Conservation (phyloP, 2,113 vertebrate genomes). For the Elephantulus edwardii region DNA sequence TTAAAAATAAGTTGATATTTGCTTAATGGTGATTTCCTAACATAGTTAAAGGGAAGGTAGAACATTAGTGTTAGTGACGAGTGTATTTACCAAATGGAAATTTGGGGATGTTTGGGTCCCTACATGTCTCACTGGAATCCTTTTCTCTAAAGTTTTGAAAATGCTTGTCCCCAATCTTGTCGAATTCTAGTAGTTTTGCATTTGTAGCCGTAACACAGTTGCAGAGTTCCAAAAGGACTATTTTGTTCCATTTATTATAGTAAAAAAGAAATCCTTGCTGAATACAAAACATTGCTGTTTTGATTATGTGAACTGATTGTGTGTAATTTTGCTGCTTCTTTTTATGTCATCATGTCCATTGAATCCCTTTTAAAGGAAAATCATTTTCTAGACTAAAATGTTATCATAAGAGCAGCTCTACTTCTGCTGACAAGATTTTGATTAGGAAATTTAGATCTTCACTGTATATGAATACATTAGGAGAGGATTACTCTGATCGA, state of each 20-base stretch:
- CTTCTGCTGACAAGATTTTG: constrained; percentile 90
- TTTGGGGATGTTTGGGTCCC: not conserved
- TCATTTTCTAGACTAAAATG: constrained; percentile 88
- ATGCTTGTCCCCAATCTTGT: constrained; percentile 77
- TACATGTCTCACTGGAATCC: constrained; percentile 35
- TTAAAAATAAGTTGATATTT: constrained; percentile 34
- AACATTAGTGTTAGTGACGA: not conserved
- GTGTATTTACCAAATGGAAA: constrained; percentile 37
- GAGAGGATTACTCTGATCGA: constrained; percentile 85
- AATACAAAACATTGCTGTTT: constrained; percentile 89
- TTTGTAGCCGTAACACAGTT: constrained; percentile 82
- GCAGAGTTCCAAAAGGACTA: constrained; percentile 86
- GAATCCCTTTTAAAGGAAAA: constrained; percentile 89
- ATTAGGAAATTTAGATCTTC: constrained; percentile 88
- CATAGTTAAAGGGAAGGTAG: constrained; percentile 30
- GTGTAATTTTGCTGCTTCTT: constrained; percentile 88
- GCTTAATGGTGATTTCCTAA: constrained; percentile 37
- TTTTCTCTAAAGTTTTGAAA: constrained; percentile 73
- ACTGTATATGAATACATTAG: constrained; percentile 87
- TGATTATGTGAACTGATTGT: constrained; percentile 90
- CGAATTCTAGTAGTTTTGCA: constrained; percentile 80
- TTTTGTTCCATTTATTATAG: constrained; percentile 86
- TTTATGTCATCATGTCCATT: constrained; percentile 90
- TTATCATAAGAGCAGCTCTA: constrained; percentile 86
- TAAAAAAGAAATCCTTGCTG: constrained; percentile 85